Base-by-base conservation (phyloP, 2,888 invertebrate species). In the Dysmachus trigonus region DNA sequence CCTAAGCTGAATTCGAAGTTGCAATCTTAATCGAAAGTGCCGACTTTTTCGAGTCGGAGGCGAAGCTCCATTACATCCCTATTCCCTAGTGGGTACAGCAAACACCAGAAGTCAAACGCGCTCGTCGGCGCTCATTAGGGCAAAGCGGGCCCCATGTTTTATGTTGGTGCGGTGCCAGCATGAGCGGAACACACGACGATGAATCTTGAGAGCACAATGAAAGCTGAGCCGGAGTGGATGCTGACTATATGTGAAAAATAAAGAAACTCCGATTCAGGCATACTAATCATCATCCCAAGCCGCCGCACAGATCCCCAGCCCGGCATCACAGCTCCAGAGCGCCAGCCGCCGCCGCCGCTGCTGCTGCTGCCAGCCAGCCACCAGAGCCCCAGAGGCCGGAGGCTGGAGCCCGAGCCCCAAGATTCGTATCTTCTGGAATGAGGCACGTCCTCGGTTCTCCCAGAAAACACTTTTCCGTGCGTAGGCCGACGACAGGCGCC, bases 401-500 rank as follows among this genome's bases (percentile, higher is more conserved):
- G 47, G 47, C 41, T 4, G 41, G 38, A 51, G 47, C 47, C 41
- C 76, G 51, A 18, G 18, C n/a, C 77, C 77, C 10, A 62, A 83
- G 83, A 83, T 83, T 72, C 33, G 27, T 41, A 83, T 83, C 83
- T 83, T n/a, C n/a, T 72, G 83, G 83, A 83, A 72, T 83, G 72
- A 33, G 83, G 83, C 83, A 83, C 72, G 72, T 72, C 83, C 72
- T 41, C 31, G 53, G 38, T 18, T 47, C 72, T 72, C n/a, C 53
- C 30, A 30, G 27, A 83, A 38, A 72, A 72, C 38, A 72, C 72
- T 83, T 72, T 41, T 83, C 83, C 62, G 76, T 77, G 85, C 77
- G 85, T 85, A 77, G 85, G 85, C 76, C 33, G 85, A 47, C 74
- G 85, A 74, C 85, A 85, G 85, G 85, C 85, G 85, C 85, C 85